Conservation (phyloP, 2,888 invertebrate genomes). For the Drosophila borealis region DNA sequence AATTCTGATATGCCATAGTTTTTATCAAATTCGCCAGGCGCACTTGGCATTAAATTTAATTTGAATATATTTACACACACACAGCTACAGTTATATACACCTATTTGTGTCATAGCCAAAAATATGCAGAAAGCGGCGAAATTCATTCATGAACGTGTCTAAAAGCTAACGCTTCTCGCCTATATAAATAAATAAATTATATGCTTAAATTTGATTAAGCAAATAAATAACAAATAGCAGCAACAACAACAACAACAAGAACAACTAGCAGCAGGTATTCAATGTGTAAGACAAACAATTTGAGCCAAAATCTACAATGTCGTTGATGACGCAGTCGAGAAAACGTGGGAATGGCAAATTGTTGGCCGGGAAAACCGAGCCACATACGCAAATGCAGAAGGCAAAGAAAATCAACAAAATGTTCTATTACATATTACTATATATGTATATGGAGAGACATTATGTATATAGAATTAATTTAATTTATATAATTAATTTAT, state of each 20-base stretch:
- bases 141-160: conserved; percentile 68
- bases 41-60: conserved; percentile 45
- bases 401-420: conserved; percentile 20
- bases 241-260: conserved; percentile 7
- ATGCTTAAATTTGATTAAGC: conserved; percentile 76
- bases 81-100: background rate
- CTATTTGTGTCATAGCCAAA: conserved; percentile 77
- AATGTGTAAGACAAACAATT: conserved; percentile 53
- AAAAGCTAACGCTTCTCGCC: conserved; percentile 26
- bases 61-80: conserved; percentile 21
- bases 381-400: conserved; percentile 48
- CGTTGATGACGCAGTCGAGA: conserved; percentile 71
- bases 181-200: conserved; percentile 69
- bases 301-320: conserved; percentile 56
- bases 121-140: conserved; percentile 50
- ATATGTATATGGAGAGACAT: background rate
- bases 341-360: conserved; percentile 31
- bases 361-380: conserved; percentile 17
- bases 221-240: conserved; percentile 59
- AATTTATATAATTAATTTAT: too few relatives aligned
- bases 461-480: too few relatives aligned
- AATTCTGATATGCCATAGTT: conserved; percentile 40
- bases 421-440: conserved; percentile 34
- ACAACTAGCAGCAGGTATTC: conserved; percentile 33
- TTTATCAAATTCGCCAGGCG: conserved; percentile 37